These are phyloP conservation scores for Passer domesticus DNA, from an alignment of 2,113 vertebrate genomes.

Conservation along the genomic window DNA sequence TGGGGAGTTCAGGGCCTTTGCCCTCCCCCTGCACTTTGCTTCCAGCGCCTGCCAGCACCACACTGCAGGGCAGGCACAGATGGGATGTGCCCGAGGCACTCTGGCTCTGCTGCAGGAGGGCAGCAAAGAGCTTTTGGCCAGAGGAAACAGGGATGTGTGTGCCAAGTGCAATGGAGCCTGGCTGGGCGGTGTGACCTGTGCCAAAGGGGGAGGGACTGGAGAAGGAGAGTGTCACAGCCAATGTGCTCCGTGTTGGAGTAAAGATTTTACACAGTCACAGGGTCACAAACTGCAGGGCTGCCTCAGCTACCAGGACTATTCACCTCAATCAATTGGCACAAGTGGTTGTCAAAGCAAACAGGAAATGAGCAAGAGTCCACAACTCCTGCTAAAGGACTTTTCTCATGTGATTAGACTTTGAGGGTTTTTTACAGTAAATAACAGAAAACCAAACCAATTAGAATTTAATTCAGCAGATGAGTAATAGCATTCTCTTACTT, in stretches of 20 bases:
- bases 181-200: neutral
- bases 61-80: neutral
- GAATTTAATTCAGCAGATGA: too few species aligned
- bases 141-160: neutral
- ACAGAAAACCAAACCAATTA: too few species aligned
- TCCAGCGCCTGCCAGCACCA: neutral
- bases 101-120: neutral
- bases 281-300: neutral
- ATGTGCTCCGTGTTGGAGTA: neutral
- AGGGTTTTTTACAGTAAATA: too few species aligned
- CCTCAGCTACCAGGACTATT: neutral
- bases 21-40: neutral
- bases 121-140: neutral
- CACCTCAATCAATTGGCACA: rapidly evolving
- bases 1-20: neutral
- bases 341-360: neutral
- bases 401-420: neutral
- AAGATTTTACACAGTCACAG: neutral
- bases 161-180: neutral
- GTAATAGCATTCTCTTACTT: neutral
- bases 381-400: neutral
- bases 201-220: neutral
- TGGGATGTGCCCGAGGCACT: rapidly evolving
- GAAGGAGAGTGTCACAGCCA: neutral
- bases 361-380: neutral